Conservation (phyloP, 1,140 invertebrate species). For the Orius laevigatus region DNA sequence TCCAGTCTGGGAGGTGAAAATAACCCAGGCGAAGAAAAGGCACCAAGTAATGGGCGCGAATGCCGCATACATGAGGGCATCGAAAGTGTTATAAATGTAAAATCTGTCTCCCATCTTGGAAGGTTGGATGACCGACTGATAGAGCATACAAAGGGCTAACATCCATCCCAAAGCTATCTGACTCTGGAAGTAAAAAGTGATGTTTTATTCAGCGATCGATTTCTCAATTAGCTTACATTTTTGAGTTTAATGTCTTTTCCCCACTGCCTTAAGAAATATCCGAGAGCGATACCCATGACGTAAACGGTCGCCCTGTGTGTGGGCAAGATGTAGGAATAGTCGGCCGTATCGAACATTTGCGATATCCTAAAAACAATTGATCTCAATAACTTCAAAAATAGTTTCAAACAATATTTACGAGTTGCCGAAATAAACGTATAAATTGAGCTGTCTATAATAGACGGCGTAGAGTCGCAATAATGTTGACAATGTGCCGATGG, state of each 20-base stretch:
- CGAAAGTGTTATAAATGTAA: slow-evolving; percentile 43
- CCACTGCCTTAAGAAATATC: slow-evolving; percentile 37
- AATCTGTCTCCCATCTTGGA: slow-evolving; percentile 44
- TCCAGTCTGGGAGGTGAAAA: slow-evolving; percentile 41
- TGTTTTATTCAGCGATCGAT: too few species aligned
- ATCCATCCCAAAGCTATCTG: slow-evolving; percentile 40
- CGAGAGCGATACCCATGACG: slow-evolving; percentile 44
- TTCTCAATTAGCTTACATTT: slow-evolving; percentile 35
- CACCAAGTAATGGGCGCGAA: slow-evolving; percentile 56
- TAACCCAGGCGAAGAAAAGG: slow-evolving; percentile 44
- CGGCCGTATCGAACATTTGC: slow-evolving; percentile 45
- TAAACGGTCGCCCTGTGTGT: slow-evolving; percentile 51
- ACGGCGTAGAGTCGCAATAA: slow-evolving; percentile 45
- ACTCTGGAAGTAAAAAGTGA: slow-evolving; percentile 21
- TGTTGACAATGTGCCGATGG: slow-evolving; percentile 40
- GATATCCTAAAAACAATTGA: slow-evolving; percentile 32
- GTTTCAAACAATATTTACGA: slow-evolving; percentile 32
- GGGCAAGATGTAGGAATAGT: slow-evolving; percentile 48
- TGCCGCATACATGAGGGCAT: slow-evolving; percentile 51
- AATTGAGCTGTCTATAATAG: slow-evolving; percentile 41
- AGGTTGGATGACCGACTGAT: slow-evolving; percentile 40
- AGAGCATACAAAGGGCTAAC: slow-evolving; percentile 29
- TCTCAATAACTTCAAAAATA: not conserved
- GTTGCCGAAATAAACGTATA: slow-evolving; percentile 54
- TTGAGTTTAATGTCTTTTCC: slow-evolving; percentile 29